Evolutionary conservation across 2,888 invertebrate species (phyloP), one percentile per base, ranked within the genome.

Genomic region (Epistrophe eligans): DNA sequence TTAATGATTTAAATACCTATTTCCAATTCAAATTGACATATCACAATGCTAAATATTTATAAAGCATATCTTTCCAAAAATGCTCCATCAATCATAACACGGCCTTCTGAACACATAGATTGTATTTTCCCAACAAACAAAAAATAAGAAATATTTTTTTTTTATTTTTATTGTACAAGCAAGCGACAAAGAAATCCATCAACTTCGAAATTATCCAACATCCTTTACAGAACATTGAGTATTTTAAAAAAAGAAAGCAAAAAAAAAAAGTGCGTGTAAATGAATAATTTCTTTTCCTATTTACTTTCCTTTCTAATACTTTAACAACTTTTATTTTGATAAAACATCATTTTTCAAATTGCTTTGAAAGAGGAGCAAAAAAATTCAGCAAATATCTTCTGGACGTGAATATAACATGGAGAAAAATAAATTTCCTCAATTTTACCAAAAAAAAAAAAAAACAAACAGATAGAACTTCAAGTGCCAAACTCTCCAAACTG

Each of bases 381-480:
- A 45, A 43, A 28, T 0, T 2, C 4, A 57, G 28, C 17, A 35
- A 58, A 58, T 13, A 58, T 32, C 8, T 10, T 9, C 35, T 35
- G 11, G 19, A 48, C 17, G 10, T 58, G 11, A 43, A 43, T 40
- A 4, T 40, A 4, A 35, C 57, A 15, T 55, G 32, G 32, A 35
- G 9, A 3, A 52, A 2, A 74, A n/a, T n/a, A 60, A 52, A 55
- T 48, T 32, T 84, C 24, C 57, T 77, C 67, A 73, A 70, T 77
- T 77, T 73, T 43, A 40, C 67, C 58, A 74, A 24, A 24, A 24
- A 3, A 74, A 24, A 24, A 24, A 3, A 24, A 1, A 24, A 87
- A 58, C 77, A 85, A 81, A 82, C 76, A 82, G 28, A 70, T 77
- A 79, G 43, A 24, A 72, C 40, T 66, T 79, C 82, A 79, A 87